Evolutionary conservation across 2,113 vertebrate genomes (phyloP).

Genomic region (Paraplagusia blochii): DNA sequence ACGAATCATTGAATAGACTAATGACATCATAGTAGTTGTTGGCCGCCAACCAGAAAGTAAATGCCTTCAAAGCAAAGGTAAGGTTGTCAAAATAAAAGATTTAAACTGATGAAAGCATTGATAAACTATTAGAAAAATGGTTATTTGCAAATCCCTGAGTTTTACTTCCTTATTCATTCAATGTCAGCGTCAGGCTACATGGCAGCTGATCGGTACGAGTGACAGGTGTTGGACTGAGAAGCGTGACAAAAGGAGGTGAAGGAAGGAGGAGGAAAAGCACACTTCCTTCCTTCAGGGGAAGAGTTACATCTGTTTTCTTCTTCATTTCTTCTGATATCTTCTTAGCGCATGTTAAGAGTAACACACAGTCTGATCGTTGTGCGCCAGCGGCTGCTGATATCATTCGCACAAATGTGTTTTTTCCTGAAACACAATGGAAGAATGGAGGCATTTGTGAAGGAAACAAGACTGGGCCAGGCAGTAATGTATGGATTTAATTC

Average conservation of each 20-base stretch:
- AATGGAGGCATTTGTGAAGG: background rate
- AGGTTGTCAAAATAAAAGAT: too few species aligned
- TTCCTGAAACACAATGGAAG: background rate
- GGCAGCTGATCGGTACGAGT: conserved; percentile 51
- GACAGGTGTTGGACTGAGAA: conserved; percentile 43
- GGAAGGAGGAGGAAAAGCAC: background rate
- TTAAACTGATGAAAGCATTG: too few species aligned
- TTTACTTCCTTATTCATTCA: too few species aligned
- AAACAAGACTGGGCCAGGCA: background rate
- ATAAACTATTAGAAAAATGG: too few species aligned
- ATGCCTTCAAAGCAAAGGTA: too few species aligned
- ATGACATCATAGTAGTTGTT: too few species aligned
- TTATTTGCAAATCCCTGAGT: background rate
- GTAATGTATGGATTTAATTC: too few species aligned
- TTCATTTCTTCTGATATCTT: background rate
- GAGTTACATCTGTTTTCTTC: conserved; percentile 19
- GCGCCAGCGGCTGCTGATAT: background rate
- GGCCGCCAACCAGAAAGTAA: too few species aligned
- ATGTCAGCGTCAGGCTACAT: conserved; percentile 12
- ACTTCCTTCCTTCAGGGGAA: conserved; percentile 43
- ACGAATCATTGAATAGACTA: too few species aligned
- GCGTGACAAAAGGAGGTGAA: conserved; percentile 6
- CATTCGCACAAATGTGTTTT: background rate
- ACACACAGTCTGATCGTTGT: background rate
- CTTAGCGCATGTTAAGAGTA: conserved; percentile 10